Evolutionary conservation across 1,140 invertebrate genomes (phyloP), one percentile per base, ranked within the genome.

Genomic region (Penaeus indicus): DNA sequence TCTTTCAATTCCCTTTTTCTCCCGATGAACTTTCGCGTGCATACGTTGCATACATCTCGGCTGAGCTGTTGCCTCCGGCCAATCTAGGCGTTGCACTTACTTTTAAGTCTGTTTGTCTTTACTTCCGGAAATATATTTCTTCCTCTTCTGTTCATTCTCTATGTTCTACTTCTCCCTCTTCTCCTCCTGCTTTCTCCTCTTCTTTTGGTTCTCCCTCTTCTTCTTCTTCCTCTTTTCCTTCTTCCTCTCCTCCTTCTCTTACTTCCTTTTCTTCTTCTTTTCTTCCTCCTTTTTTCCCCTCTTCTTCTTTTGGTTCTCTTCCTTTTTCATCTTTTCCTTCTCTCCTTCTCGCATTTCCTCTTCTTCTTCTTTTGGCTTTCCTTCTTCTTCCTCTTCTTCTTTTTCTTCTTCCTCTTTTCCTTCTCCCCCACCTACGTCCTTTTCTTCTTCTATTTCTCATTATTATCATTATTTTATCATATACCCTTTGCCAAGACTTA

Each of bases 111-210:
- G 19, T 22, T 54, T 42, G 42, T 54, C 77, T 79, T 79, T 32
- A 42, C 32, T 54, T 79, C 77, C 27, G n/a, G 47, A 54, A 79
- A 42, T 25, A 25, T 79, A 11, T 47, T 21, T 42, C 60, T 54
- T 79, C 38, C 54, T 54, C 77, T 25, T 79, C 38, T 79, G 38
- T 79, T 42, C 38, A 16, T 22, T 22, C 25, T 25, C 8, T 19
- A 78, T 54, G 32, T 42, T 21, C 72, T 54, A 47, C 21, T 21
- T 13, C 27, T 54, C 79, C 79, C 27, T 27, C 54, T 82, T 61
- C 54, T 82, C 13, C 54, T 54, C 79, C 79, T 62, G 25, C 54
- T 82, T 27, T 21, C 60, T 25, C 54, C 42, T 80, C 78, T 42
- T 77, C 38, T 47, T 79, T 32, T 42, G 27, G 27, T 42, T n/a